Evolutionary conservation across 1,140 invertebrate species (phyloP), one percentile per base, ranked within the genome.

Genomic region (Idris sp.): DNA sequence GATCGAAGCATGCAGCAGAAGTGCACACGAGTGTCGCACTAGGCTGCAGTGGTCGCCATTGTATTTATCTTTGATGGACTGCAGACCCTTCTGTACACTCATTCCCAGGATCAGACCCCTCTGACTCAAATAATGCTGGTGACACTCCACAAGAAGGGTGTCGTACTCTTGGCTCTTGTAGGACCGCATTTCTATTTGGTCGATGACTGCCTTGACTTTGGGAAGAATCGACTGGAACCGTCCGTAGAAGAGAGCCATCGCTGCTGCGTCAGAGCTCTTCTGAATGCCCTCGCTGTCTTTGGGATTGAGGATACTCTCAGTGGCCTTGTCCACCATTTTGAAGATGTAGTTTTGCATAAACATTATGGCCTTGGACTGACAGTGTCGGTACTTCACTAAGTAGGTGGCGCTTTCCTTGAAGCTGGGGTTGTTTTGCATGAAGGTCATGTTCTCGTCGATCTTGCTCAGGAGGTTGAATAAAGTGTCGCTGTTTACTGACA

Each of bases 201-300:
- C 91, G 49, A 97, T 93, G 2, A 98, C 90, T 33, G 92, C 89
- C 77, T 92, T 95, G 0, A 97, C 89, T 83, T 96, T 94, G 0
- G 93, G 92, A 0, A 96, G 92, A 51, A 94, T 93, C 0, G 95
- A 93, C 85, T 96, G 93, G 87, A 98, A 98, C 86, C 97, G 96
- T 0, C 96, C 96, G 84, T 98, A 98, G 81, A 96, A 97, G 0
- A 97, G 84, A 0, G 96, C 95, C 83, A 97, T 94, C 0, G 95
- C 93, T 3, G 64, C 67, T 18, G 95, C 92, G 80, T 96, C 94
- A 0, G 90, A 72, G 25, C 81, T 86, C 25, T 89, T 88, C 22
- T 87, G 86, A 0, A 79, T 73, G 3, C 80, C 75, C 10, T 88
- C 83, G 9, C 87, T 87, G n/a, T 90, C 88, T 25, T 78, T 86